Conservation (phyloP, 2,113 vertebrate species). For the Anser cygnoides region DNA sequence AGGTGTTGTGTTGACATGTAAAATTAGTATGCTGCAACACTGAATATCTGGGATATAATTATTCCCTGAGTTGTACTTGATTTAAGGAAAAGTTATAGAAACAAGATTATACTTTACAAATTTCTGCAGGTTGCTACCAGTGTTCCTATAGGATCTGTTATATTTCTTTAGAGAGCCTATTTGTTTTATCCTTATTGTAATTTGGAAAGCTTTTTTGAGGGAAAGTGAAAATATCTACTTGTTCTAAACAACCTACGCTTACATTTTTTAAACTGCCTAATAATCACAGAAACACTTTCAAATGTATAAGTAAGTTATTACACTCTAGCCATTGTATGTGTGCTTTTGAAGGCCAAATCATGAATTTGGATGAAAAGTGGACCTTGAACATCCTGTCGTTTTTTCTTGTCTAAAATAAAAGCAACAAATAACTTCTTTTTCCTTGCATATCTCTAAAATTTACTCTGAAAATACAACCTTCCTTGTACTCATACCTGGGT, state of each 20-base stretch:
- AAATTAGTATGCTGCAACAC: neutral
- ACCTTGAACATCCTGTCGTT: neutral
- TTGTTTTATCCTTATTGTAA: neutral
- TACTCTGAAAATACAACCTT: neutral
- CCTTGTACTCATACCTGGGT: neutral
- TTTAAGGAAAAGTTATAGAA: neutral
- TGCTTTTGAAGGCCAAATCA: neutral
- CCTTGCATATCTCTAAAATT: no score
- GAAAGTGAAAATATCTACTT: neutral
- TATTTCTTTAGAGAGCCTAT: neutral
- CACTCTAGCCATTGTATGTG: neutral
- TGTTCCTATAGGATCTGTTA: neutral
- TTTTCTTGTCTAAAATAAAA: neutral
- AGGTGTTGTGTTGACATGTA: neutral
- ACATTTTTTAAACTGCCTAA: neutral
- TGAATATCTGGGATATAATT: neutral
- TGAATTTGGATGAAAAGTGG: neutral
- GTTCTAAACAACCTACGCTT: neutral
- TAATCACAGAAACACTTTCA: neutral
- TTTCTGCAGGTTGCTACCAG: neutral
- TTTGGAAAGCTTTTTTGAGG: neutral
- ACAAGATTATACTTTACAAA: neutral
- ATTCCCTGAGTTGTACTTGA: neutral
- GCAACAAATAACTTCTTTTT: neutral
- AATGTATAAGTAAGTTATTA: neutral